phyloP scores from a whole-genome alignment of 1,140 invertebrate species.

The Cherax quadricarinatus region DNA sequence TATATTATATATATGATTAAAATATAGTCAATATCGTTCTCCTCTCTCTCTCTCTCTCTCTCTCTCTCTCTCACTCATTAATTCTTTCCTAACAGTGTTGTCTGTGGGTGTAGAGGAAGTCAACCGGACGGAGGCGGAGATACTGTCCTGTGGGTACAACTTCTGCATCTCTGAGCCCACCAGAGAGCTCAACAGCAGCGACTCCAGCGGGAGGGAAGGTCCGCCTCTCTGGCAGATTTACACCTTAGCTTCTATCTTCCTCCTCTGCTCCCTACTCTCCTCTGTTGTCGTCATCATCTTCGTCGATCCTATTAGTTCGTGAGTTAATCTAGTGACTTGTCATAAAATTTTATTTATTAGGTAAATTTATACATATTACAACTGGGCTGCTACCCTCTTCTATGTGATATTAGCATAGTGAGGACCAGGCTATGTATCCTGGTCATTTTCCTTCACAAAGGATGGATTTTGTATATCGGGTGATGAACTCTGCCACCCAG shows the following conservation, averaged over 20 bases:
- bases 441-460: too few species aligned
- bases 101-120: slow-evolving; percentile 13
- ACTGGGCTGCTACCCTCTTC: too few species aligned
- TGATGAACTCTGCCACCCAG: too few species aligned
- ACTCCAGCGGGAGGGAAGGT: background rate
- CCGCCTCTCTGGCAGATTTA: slow-evolving; percentile 90
- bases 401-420: too few species aligned
- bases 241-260: slow-evolving; percentile 91
- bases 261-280: slow-evolving; percentile 89
- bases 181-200: background rate
- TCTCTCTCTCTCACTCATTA: background rate
- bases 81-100: slow-evolving; percentile 1
- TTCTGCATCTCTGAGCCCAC: slow-evolving; percentile 6
- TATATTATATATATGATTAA: too few species aligned
- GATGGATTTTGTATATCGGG: too few species aligned
- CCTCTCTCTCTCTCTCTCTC: background rate
- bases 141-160: slow-evolving; percentile 23
- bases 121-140: background rate
- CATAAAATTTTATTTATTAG: too few species aligned
- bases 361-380: too few species aligned
- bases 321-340: slow-evolving; percentile 35
- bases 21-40: too few species aligned
- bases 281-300: slow-evolving; percentile 90
- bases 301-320: slow-evolving; percentile 92
- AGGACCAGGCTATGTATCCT: too few species aligned